Evolutionary conservation across 2,797 vertebrate genomes (phyloP).

Genomic region (Leptoclinus maculatus): DNA sequence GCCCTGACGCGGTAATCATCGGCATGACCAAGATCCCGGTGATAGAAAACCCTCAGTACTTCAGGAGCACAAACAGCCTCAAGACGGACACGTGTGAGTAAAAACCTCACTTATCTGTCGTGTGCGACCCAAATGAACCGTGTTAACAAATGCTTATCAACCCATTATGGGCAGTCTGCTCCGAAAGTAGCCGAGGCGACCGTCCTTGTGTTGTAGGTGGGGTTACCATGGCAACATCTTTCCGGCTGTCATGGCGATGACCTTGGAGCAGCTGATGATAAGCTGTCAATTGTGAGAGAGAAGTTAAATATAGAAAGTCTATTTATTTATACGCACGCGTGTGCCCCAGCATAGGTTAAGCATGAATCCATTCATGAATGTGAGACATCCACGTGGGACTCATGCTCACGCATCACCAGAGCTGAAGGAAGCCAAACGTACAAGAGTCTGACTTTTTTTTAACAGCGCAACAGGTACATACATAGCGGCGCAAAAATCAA

Average conservation of each 20-base stretch:
- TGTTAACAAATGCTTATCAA: not conserved
- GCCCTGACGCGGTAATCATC: conserved; percentile 95
- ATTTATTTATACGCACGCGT: conserved; percentile 2
- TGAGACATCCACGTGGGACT: conserved; percentile 17
- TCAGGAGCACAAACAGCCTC: conserved; percentile 95
- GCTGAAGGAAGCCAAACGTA: conserved; percentile 2
- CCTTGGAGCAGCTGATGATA: conserved; percentile 57
- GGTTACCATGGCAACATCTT: conserved; percentile 48
- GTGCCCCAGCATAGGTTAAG: conserved; percentile 1
- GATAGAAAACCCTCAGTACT: conserved; percentile 99
- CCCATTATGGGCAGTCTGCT: not conserved
- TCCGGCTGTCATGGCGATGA: conserved; percentile 57
- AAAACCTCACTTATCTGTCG: not conserved
- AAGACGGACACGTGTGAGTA: conserved; percentile 97
- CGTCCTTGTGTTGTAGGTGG: not conserved
- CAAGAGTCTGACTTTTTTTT: not conserved
- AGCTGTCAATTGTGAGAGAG: conserved; percentile 37
- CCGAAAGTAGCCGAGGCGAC: not conserved
- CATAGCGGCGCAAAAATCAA: not conserved
- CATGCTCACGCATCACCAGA: conserved; percentile 9
- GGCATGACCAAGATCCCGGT: conserved; percentile 99
- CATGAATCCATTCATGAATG: conserved; percentile 46
- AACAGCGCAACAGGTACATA: not conserved
- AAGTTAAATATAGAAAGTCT: conserved; percentile 28
- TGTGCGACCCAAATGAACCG: not conserved